Evolutionary conservation across 1,140 invertebrate genomes (phyloP).

Genomic region (Samia ricini): DNA sequence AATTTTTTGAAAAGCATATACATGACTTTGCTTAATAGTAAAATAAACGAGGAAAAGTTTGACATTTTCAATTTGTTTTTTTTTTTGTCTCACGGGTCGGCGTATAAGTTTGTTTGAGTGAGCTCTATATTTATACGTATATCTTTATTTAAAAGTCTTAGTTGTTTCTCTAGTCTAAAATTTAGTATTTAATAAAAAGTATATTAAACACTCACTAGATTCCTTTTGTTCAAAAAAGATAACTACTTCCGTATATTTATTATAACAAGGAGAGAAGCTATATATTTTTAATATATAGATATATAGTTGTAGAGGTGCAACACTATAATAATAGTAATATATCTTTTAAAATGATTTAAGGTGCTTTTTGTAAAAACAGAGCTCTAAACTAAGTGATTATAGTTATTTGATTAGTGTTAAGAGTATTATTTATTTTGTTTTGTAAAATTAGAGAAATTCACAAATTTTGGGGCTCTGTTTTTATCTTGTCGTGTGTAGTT

Average conservation of each 20-base stretch:
- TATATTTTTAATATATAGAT: slow-evolving; percentile 53
- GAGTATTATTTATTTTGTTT: slow-evolving; percentile 45
- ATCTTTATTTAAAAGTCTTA: slow-evolving; percentile 25
- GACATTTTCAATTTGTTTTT: slow-evolving; percentile 49
- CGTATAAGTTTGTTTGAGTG: slow-evolving; percentile 8
- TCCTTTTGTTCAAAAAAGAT: slow-evolving; percentile 46
- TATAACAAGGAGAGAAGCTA: slow-evolving; percentile 52
- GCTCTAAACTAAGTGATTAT: slow-evolving; percentile 49
- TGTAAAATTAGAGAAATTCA: neutral
- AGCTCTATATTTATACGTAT: slow-evolving; percentile 48
- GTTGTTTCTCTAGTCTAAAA: slow-evolving; percentile 69
- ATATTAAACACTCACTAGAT: slow-evolving; percentile 28
- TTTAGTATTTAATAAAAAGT: slow-evolving; percentile 29
- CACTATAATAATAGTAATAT: slow-evolving; percentile 33
- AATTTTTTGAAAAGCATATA: neutral
- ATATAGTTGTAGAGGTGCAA: too few species aligned
- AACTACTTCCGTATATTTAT: slow-evolving; percentile 54
- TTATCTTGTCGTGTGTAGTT: slow-evolving; percentile 39
- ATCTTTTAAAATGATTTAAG: slow-evolving; percentile 46
- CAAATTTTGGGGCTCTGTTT: slow-evolving; percentile 45
- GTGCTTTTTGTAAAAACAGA: slow-evolving; percentile 53
- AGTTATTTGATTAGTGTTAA: slow-evolving; percentile 67
- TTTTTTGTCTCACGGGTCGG: slow-evolving; percentile 31
- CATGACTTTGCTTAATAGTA: slow-evolving; percentile 13
- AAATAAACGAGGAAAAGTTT: slow-evolving; percentile 26